Evolutionary conservation across 2,113 vertebrate species (phyloP), one percentile per base, ranked within the genome.

Genomic region (Tachysurus fulvidraco): DNA sequence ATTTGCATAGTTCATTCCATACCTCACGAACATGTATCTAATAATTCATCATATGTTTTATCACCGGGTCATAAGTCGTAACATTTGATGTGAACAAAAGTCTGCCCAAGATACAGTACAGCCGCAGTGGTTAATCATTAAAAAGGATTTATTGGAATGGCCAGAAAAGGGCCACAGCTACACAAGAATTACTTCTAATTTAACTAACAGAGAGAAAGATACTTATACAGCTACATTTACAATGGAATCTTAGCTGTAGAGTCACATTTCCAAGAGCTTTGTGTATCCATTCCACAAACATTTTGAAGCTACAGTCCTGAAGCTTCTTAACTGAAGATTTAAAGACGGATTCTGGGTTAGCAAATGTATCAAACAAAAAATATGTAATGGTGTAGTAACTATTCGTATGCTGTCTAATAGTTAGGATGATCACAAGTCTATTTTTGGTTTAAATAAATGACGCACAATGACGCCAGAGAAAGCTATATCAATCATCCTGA

Each of bases 51-150:
- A 64, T 79, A 5, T 62, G 41, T 23, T 46, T 65, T 85, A 79
- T 36, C 28, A 54, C 19, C 65, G 44, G 8, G 36, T 60, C 54
- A n/a, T 14, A 28, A n/a, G 30, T 36, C 17, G 5, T 84, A 57
- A 84, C 25, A 76, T 60, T 28, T 84, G 54, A 76, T 13, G 10
- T 73, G 50, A 55, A 65, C 46, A 65, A 23, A 55, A 62, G 21
- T 21, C 28, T 41, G 23, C 46, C 59, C 19, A 60, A 52, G 44
- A 36, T 62, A 78, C 10, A 41, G n/a, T 62, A 78, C 10, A 41
- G n/a, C 19, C 74, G 36, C 11, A 28, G 21, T 28, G 23, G 85
- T 86, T 86, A 86, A 86, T 86, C 85, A 86, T 86, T 86, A 86
- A 46, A n/a, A 36, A 50, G 36, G 14, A 52, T 69, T 60, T 62